phyloP scores from a whole-genome alignment of 2,113 vertebrate genomes.

The Percina caprodes region DNA sequence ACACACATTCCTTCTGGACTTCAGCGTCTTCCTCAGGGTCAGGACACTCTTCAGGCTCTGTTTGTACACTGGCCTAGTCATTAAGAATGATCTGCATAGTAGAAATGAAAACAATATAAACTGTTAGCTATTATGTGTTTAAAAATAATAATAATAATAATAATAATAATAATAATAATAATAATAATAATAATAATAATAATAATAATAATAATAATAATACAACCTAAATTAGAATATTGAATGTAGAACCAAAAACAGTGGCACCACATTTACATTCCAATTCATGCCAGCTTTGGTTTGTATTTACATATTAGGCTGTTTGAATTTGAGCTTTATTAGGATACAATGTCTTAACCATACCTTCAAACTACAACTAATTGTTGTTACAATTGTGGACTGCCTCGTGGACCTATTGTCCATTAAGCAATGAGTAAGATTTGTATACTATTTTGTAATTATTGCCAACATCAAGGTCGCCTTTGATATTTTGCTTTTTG shows the following conservation, averaged over 20 bases:
- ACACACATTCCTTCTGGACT: conserved; percentile 5
- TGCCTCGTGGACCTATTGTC: background rate
- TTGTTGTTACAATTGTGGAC: background rate
- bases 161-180: no score
- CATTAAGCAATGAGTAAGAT: background rate
- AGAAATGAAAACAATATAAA: background rate
- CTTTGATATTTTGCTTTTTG: background rate
- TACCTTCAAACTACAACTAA: background rate
- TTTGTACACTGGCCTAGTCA: conserved; percentile 9
- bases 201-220: no score
- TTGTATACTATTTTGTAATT: background rate
- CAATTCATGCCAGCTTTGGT: background rate
- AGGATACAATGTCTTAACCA: background rate
- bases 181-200: no score
- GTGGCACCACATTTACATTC: background rate
- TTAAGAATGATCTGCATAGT: background rate
- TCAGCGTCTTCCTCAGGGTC: conserved; percentile 29
- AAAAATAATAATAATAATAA: background rate
- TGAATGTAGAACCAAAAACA: no score
- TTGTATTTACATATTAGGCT: background rate
- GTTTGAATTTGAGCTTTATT: background rate
- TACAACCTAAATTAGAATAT: no score
- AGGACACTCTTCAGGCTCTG: conserved; percentile 31
- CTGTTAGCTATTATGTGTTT: background rate
- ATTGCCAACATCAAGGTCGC: background rate